Conservation (phyloP, 2,797 vertebrate genomes). For the Amphiprion clarkii region DNA sequence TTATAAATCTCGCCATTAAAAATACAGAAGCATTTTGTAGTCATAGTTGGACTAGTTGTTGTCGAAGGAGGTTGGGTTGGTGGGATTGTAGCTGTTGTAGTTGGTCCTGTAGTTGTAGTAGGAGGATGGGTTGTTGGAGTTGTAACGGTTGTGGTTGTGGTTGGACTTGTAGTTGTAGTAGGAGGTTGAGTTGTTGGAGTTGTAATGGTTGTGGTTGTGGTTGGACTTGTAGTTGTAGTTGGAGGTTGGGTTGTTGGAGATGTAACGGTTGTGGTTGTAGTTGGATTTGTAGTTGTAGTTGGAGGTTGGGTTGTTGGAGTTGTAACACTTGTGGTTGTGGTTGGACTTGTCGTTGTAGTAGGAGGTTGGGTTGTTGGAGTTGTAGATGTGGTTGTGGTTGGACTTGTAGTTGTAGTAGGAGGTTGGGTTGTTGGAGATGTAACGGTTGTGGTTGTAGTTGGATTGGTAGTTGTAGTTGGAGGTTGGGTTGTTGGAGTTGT, state of each 20-base stretch:
- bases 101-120: not conserved
- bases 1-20: conserved; percentile 66
- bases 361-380: not conserved
- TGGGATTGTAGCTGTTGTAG: conserved; percentile 1
- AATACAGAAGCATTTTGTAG: conserved; percentile 66
- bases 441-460: not conserved
- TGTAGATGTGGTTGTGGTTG: not conserved
- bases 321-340: not conserved
- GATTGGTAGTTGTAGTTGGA: not conserved
- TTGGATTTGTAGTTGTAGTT: too few relatives aligned
- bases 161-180: not conserved
- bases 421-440: not conserved
- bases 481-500: not conserved
- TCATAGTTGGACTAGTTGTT: not conserved
- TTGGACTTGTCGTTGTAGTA: not conserved
- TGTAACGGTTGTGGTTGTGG: not conserved
- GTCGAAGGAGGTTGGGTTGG: conserved; percentile 1
- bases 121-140: too few relatives aligned
- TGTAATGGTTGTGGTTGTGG: too few relatives aligned
- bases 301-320: not conserved
- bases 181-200: too few relatives aligned
- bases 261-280: too few relatives aligned
- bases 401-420: not conserved
- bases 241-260: too few relatives aligned
- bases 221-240: not conserved